Percentiles rank a stretch among this genome's conserved stretches.
phyloP scores from a whole-genome alignment of 2,113 vertebrate genomes.

The Nothobranchius furzeri region DNA sequence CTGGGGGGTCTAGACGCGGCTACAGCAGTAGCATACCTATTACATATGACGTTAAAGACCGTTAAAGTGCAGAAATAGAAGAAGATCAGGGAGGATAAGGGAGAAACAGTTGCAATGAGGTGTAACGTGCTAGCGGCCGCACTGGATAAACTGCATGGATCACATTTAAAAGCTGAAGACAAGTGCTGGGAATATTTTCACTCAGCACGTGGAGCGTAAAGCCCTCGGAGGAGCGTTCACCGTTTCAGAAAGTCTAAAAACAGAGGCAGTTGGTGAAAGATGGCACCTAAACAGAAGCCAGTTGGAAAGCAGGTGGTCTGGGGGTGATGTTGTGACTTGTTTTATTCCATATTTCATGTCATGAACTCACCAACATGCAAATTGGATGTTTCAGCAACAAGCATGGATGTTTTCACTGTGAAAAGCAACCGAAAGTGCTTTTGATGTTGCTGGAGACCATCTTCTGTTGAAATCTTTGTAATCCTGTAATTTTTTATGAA shows the following conservation, averaged over 20 bases:
- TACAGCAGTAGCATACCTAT: neutral
- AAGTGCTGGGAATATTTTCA: slow-evolving; percentile 1
- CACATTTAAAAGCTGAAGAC: slow-evolving; percentile 6
- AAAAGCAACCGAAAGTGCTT: neutral
- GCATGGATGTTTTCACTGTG: neutral
- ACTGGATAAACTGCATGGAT: neutral
- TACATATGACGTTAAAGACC: slow-evolving; percentile 14
- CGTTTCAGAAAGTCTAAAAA: neutral
- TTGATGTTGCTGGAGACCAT: slow-evolving; percentile 1
- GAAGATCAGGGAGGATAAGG: slow-evolving; percentile 19
- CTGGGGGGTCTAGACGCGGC: neutral
- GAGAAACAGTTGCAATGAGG: slow-evolving; percentile 12
- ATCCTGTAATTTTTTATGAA: slow-evolving; percentile 8
- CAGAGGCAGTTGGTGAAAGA: neutral
- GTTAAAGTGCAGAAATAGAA: slow-evolving; percentile 28
- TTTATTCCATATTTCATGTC: neutral
- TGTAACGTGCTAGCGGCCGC: neutral
- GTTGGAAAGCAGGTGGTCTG: neutral
- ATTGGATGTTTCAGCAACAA: neutral
- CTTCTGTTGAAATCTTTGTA: neutral
- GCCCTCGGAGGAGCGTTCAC: neutral
- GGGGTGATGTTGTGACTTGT: neutral
- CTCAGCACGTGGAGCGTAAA: neutral
- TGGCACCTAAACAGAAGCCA: neutral
- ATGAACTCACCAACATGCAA: neutral